Conservation (phyloP, 2,888 invertebrate genomes). For the Meghimatium bilineatum region DNA sequence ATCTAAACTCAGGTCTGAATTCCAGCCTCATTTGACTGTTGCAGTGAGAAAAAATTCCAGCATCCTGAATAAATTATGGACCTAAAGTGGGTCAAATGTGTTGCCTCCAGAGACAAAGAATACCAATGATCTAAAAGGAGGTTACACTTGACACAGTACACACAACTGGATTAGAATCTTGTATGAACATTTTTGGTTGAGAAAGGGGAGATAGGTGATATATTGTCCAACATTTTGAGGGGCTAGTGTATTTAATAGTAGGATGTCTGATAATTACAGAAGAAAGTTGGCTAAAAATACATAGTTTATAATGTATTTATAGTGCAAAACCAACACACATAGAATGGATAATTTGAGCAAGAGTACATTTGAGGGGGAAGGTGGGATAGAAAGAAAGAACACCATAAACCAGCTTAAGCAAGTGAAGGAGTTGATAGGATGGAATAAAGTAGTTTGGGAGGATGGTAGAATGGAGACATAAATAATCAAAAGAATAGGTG, state of each 20-base stretch:
- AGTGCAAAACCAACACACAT: too few relatives aligned
- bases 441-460: too few relatives aligned
- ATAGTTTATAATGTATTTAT: neutral
- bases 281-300: neutral
- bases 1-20: neutral
- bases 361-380: too few relatives aligned
- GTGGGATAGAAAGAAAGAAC: too few relatives aligned
- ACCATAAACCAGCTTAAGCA: too few relatives aligned
- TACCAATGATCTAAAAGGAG: neutral
- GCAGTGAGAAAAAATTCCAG: neutral
- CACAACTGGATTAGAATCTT: neutral
- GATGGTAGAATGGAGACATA: too few relatives aligned
- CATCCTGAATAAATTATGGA: slow-evolving; percentile 9
- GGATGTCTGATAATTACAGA: neutral
- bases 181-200: neutral
- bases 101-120: slow-evolving; percentile 40
- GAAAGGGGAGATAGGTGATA: neutral
- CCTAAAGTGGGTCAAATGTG: slow-evolving; percentile 35
- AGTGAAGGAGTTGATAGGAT: too few relatives aligned
- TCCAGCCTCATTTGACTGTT: neutral
- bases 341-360: too few relatives aligned
- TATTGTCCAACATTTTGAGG: neutral
- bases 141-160: too few relatives aligned
- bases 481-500: too few relatives aligned
- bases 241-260: neutral